Percentiles rank a stretch among this genome's conserved stretches.
phyloP scores from a whole-genome alignment of 37 sponge, comb jelly and placozoan species.

The Lycopodina hypogea region DNA sequence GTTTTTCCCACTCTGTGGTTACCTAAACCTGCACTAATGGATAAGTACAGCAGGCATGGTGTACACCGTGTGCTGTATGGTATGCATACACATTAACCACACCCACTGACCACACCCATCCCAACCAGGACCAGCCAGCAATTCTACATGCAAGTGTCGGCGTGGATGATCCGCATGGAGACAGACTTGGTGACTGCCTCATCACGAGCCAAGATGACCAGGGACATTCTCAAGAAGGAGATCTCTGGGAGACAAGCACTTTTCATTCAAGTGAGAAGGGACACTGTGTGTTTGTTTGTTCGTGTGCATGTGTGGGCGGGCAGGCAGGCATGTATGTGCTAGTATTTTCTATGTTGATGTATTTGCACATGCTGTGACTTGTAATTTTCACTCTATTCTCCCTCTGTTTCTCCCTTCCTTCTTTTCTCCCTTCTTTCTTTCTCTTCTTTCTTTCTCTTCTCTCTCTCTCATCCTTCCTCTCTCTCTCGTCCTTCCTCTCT shows the following conservation, averaged over 20 bases:
- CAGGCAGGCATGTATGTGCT: no score
- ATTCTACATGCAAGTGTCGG: slow-evolving; percentile 67
- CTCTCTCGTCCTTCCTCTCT: not conserved
- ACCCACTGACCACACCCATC: not conserved
- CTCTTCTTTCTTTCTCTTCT: not conserved
- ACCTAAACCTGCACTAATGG: no score
- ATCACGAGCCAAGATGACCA: slow-evolving; percentile 7
- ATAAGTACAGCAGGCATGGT: no score
- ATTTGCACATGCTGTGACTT: no score
- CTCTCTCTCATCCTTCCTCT: not conserved
- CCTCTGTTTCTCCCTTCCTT: not conserved
- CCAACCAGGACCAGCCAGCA: slow-evolving; percentile 44
- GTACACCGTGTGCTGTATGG: no score
- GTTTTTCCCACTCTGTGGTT: no score
- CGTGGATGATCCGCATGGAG: slow-evolving; percentile 90
- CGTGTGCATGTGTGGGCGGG: no score
- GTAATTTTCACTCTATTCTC: no score
- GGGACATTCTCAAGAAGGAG: slow-evolving; percentile 14
- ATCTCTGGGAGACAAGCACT: slow-evolving; percentile 22
- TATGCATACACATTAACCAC: not conserved
- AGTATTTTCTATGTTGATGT: no score
- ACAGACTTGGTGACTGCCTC: slow-evolving; percentile 24
- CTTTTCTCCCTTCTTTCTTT: not conserved
- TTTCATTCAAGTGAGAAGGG: slow-evolving; percentile 27
- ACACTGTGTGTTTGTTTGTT: not conserved